Base-by-base conservation (phyloP, 23 tunicate species). In the Halocynthia aurantium region DNA sequence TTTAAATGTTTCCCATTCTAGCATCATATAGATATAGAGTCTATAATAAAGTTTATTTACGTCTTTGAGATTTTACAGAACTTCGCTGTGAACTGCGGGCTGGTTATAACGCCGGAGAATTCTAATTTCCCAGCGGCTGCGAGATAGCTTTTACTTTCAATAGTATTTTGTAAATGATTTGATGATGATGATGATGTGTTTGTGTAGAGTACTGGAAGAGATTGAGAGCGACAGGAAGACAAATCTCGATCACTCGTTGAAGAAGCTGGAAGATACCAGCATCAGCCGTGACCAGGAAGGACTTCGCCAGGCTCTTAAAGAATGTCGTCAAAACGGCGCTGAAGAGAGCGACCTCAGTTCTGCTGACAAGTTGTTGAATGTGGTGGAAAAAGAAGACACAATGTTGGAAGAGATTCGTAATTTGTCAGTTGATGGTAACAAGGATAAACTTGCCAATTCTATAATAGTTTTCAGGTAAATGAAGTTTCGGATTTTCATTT, bases 251-350 rank as follows among this genome's bases (percentile, higher is more conserved):
- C 21, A 22, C 20, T 12, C 78, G 18, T 40, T 51, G 15, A 74
- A 74, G 78, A 74, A 74, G 62, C 19, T 74, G 62, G 78, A 74
- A 74, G 62, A 74, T 51, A 64, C 78, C 19, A 74, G 78, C 57
- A 50, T 74, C 19, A 21, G 64, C 5, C 17, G 78, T 53, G 78
- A 74, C 6, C 78, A 74, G 56, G 78, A 74, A 12, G 78, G 64
- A 13, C 57, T 74, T 49, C 55, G 78, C 22, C 56, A 71, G 57
- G 56, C 78, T 10, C 55, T 74, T 74, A 64, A 74, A 10, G 78
- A 74, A 50, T 74, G 78, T 49, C 55, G 22, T 22, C 18, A 54
- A 18, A 19, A 50, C 31, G 78, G 78, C n/a, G 55, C 78, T n/a
- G 8, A 62, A 15, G 78, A 74, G 22, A 49, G n/a, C 17, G 78